These are phyloP conservation scores for Oreochromis aureus DNA, from an alignment of 2,113 vertebrate genomes.

Conservation along the genomic window DNA sequence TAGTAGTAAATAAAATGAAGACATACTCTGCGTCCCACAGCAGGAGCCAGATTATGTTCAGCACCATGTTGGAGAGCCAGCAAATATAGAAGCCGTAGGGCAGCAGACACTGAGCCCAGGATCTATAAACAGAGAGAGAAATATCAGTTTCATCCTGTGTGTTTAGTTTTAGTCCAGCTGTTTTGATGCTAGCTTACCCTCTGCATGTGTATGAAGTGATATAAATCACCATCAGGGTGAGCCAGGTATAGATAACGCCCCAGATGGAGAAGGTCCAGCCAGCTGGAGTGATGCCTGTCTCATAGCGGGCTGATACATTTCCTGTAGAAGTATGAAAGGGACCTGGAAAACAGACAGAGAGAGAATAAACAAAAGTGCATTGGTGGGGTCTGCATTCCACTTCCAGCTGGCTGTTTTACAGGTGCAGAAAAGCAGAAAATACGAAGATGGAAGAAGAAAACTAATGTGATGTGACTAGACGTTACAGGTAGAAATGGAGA, in stretches of 20 bases:
- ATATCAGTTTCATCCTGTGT: not conserved
- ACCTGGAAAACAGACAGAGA: constrained; percentile 24
- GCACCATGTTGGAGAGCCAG: constrained; percentile 68
- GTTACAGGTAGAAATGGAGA: not conserved
- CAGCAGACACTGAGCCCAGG: constrained; percentile 61
- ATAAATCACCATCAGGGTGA: constrained; percentile 66
- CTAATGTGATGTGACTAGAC: not conserved
- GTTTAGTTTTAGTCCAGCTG: not conserved
- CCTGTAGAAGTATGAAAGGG: constrained; percentile 51
- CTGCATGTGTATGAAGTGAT: constrained; percentile 57
- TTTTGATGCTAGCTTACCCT: constrained; percentile 43
- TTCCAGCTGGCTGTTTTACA: not conserved
- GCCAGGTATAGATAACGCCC: constrained; percentile 73
- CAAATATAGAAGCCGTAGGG: constrained; percentile 65
- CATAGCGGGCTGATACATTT: constrained; percentile 60
- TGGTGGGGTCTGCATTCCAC: not conserved
- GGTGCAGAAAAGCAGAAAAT: not conserved
- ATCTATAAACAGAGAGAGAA: constrained; percentile 25
- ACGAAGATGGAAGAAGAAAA: not conserved
- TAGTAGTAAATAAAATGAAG: not conserved
- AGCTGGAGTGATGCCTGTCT: constrained; percentile 69
- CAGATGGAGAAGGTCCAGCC: constrained; percentile 76
- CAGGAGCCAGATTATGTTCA: constrained; percentile 72
- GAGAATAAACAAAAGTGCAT: not conserved
- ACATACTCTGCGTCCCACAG: constrained; percentile 75